phyloP scores from a whole-genome alignment of 2,113 vertebrate genomes.

The Hassar affinis region DNA sequence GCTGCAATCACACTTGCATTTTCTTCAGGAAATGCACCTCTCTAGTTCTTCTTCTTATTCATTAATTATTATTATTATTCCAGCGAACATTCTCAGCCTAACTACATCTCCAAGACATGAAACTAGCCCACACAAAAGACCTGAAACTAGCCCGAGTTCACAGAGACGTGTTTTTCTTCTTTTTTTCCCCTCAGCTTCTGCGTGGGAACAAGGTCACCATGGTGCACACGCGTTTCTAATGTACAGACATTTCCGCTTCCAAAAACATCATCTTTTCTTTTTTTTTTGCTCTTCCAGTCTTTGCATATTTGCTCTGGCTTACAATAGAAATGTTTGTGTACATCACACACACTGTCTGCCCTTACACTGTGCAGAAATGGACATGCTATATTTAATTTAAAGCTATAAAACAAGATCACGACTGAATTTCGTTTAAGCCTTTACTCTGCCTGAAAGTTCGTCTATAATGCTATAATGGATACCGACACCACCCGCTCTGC shows the following conservation, averaged over 20 bases:
- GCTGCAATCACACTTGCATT: too few species aligned
- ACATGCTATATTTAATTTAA: too few species aligned
- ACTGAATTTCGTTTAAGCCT: neutral
- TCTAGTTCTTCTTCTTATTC: too few species aligned
- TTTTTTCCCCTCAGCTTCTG: neutral
- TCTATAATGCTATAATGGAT: too few species aligned
- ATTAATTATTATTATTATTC: neutral
- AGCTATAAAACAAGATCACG: neutral
- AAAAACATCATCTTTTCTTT: too few species aligned
- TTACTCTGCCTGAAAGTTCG: neutral
- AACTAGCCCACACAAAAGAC: neutral
- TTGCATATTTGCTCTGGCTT: neutral
- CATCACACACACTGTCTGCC: neutral
- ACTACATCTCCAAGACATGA: neutral
- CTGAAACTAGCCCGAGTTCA: neutral
- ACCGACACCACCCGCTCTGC: neutral
- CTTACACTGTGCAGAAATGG: neutral
- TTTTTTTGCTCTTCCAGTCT: neutral
- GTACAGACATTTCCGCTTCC: neutral
- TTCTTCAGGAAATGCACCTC: too few species aligned
- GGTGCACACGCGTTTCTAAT: neutral
- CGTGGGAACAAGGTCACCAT: neutral
- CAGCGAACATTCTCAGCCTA: neutral
- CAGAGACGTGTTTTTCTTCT: neutral
- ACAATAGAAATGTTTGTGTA: neutral